Evolutionary conservation across 2,113 vertebrate genomes (phyloP), one percentile per base, ranked within the genome.

Genomic region (Camelus dromedarius): DNA sequence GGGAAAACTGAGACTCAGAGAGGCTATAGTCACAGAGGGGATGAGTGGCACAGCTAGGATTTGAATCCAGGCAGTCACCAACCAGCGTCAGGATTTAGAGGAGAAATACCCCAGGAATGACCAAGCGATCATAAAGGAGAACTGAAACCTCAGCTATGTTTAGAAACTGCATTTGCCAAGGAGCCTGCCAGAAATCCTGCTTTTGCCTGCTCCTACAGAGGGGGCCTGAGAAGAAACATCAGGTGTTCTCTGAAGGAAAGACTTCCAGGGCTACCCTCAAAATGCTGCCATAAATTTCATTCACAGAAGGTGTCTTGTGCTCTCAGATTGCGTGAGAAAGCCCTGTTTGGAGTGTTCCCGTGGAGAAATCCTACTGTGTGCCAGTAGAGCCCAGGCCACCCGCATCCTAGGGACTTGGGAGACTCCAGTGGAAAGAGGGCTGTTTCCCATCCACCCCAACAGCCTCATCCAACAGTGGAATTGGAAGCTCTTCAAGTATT

Each of bases 401-500:
- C 24, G 0, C 4, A 2, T 66, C 50, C 9, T 0, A 5, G 32
- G 11, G 35, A 87, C 30, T 32, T 66, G 60, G 76, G 42, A 85
- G 15, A 15, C 26, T 0, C 6, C 32, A 46, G 64, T 42, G 42
- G 30, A 60, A 69, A 73, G 50, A 90, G 52, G 22, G 24, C 30
- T 10, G 7, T 92, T 88, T 95, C 52, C 77, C 84, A 91, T 67
- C 67, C 42, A 3, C 56, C 26, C 0, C 16, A 22, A 35, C 88
- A 12, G 52, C 77, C 81, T 93, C 82, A 20, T 84, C 50, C 3
- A 3, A 38, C 16, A n/a, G 64, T 58, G 58, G 73, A 89, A 80
- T 8, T 95, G 91, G 77, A 94, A 95, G 35, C 54, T 83, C 58
- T 90, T 96, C 93, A 96, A 97, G 77, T 60, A 82, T 93, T 89